These are phyloP conservation scores for Zaprionus camerounensis DNA, from an alignment of 1,140 invertebrate genomes.

Conservation along the genomic window DNA sequence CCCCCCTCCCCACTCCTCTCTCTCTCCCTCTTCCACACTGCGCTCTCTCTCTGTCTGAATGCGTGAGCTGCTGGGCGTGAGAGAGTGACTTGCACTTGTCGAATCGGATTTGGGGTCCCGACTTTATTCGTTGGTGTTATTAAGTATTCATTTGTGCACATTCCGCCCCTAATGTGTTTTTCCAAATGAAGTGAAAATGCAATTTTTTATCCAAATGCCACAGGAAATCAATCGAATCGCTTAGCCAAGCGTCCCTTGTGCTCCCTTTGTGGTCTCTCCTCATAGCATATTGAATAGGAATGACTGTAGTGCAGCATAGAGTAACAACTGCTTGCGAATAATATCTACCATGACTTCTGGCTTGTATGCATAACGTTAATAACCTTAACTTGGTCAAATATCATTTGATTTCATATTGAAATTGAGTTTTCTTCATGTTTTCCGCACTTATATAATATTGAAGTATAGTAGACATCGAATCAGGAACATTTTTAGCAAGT, in stretches of 20 bases:
- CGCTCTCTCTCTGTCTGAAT: not conserved
- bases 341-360: too few species aligned
- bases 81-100: constrained; percentile 50
- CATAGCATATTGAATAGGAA: not conserved
- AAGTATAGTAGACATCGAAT: too few species aligned
- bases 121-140: constrained; percentile 49
- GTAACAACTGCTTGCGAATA: not conserved
- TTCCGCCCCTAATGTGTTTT: constrained; percentile 59
- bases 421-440: too few species aligned
- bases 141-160: constrained; percentile 76
- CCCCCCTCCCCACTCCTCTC: not conserved
- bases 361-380: too few species aligned
- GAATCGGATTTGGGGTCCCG: constrained; percentile 15
- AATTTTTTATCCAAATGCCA: constrained; percentile 44
- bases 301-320: not conserved
- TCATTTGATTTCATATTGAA: too few species aligned
- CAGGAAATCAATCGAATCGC: constrained; percentile 59
- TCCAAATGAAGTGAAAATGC: constrained; percentile 54
- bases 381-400: too few species aligned
- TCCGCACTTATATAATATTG: too few species aligned
- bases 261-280: not conserved
- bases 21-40: not conserved
- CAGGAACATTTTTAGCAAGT: too few species aligned
- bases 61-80: constrained; percentile 1
- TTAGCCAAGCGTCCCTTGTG: constrained; percentile 2